Base-by-base conservation (phyloP, 1,140 invertebrate species). In the Heliothis virescens region DNA sequence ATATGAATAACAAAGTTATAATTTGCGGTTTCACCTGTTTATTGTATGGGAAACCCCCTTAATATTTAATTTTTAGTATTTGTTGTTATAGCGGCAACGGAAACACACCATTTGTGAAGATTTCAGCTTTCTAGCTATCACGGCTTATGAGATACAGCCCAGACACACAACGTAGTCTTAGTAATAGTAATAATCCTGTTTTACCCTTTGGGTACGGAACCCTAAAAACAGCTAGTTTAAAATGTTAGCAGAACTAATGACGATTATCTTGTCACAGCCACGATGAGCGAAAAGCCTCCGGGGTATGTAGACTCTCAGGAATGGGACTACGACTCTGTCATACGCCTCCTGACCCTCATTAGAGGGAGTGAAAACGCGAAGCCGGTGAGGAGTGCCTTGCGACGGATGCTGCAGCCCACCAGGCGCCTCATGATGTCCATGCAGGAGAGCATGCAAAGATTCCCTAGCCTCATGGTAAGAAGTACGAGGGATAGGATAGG, bases 381-480 rank as follows among this genome's bases (percentile, higher is more conserved):
- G 16, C 81, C 84, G 0, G 85, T 87, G 0, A 57, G 80, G 1
- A 41, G 53, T 0, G 82, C 80, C 0, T 21, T 90, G 12, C 72
- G 85, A 0, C 75, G 81, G 0, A 69, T 81, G 1, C 67, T 89
- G 60, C 72, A 65, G n/a, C 65, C 83, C 2, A 83, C 71, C 0
- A 62, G 89, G 60, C 72, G 89, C 0, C 80, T 83, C 50, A 87
- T 88, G 83, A 89, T 89, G 84, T 83, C 69, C 2, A 78, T 81
- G 5, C 73, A 81, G 0, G 79, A 89, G 29, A 89, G 84, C 34
- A 83, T 86, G 15, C 84, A 89, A 26, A 21, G 65, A 7, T 91
- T 90, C 65, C 90, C 91, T 1, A 90, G 89, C 59, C 72, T 90
- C 60, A 86, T 88, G 77, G 89, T 91, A 59, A 13, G 50, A 60